A percentile compares a stretch with the other conserved stretches of the same genome.
Evolutionary conservation across 1,140 invertebrate genomes (phyloP).

Genomic region (Ceratina japonica): DNA sequence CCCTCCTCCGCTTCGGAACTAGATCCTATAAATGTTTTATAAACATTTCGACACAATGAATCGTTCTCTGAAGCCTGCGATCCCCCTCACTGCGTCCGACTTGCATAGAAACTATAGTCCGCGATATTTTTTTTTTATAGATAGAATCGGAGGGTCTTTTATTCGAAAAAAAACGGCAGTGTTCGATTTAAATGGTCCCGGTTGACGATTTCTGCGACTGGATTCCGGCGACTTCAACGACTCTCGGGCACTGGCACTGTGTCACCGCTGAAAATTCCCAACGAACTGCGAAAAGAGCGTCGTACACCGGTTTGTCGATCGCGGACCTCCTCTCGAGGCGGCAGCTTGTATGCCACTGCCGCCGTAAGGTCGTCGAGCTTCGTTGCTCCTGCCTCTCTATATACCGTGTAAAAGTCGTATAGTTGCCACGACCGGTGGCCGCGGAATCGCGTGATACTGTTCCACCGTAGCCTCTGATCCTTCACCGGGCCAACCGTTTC

Average conservation of each 20-base stretch:
- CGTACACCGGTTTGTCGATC: slow-evolving; percentile 30
- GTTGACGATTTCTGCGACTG: neutral
- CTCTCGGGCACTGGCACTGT: neutral
- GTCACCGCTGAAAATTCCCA: neutral
- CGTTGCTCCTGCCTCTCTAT: slow-evolving; percentile 32
- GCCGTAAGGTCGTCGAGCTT: slow-evolving; percentile 59
- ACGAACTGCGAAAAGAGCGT: neutral
- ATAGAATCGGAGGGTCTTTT: no score
- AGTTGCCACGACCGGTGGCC: slow-evolving; percentile 17
- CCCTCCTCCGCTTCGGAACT: neutral
- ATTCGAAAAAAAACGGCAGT: no score
- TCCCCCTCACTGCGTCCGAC: neutral
- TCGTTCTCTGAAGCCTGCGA: neutral
- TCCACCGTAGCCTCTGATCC: slow-evolving; percentile 27
- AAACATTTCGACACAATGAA: slow-evolving; percentile 27
- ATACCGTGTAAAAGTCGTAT: slow-evolving; percentile 39
- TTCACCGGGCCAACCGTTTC: slow-evolving; percentile 3
- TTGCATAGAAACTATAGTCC: neutral
- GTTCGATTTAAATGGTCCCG: neutral
- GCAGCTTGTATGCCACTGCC: slow-evolving; percentile 53
- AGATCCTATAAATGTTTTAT: neutral
- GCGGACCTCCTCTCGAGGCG: slow-evolving; percentile 52
- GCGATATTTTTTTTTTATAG: no score
- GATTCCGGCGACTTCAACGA: neutral
- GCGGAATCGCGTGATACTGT: slow-evolving; percentile 17